These are phyloP conservation scores for Hypsibius dujardini DNA, from an alignment of 1,140 invertebrate species.

Conservation along the genomic window DNA sequence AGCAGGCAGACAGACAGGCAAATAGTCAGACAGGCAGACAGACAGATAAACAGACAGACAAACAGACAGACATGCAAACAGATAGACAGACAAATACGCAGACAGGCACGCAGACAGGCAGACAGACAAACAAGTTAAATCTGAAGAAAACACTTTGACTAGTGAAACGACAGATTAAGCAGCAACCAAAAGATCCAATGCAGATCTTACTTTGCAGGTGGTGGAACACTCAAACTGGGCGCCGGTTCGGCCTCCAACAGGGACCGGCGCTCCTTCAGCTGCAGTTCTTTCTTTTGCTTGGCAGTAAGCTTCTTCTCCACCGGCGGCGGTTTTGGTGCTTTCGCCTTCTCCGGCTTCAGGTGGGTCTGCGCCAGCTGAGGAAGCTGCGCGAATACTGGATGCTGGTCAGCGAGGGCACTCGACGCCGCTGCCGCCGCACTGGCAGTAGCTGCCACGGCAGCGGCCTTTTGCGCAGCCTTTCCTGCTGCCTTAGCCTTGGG, in stretches of 20 bases:
- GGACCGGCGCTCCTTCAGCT: not conserved
- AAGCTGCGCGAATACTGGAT: not conserved
- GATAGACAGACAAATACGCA: no score
- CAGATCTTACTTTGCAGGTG: not conserved
- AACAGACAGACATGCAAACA: no score
- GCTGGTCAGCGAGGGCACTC: not conserved
- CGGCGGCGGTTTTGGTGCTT: not conserved
- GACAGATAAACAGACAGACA: no score
- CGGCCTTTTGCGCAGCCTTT: not conserved
- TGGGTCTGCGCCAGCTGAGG: not conserved
- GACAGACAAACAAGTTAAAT: no score
- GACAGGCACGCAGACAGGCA: no score
- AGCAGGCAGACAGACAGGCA: no score
- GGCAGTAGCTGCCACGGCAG: not conserved
- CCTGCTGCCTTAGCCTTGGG: not conserved
- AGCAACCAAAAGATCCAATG: no score
- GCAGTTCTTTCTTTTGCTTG: not conserved
- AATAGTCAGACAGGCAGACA: no score
- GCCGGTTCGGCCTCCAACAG: not conserved
- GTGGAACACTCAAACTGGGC: not conserved
- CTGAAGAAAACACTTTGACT: no score
- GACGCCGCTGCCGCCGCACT: not conserved
- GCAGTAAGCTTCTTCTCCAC: not conserved
- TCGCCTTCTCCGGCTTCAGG: not conserved
- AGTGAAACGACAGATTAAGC: no score